Evolutionary conservation across 2,888 invertebrate genomes (phyloP).

Genomic region (Hypomecis atomaria): DNA sequence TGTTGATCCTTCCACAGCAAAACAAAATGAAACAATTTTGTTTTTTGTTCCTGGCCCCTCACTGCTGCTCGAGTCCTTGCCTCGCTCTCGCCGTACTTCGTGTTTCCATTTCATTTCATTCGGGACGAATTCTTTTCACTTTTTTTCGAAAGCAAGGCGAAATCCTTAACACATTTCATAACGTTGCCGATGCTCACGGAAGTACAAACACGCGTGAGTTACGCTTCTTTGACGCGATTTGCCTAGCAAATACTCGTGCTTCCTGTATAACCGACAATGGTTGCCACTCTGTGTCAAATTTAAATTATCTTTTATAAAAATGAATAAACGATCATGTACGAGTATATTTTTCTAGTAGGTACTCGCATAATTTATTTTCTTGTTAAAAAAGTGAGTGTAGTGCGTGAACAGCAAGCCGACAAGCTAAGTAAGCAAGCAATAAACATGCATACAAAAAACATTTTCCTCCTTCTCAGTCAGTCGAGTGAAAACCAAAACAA

Average conservation of each 20-base stretch:
- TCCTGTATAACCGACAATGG: conserved; percentile 52
- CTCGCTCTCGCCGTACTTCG: conserved; percentile 55
- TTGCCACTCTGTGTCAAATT: conserved; percentile 11
- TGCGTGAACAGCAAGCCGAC: too few relatives aligned
- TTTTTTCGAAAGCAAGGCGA: conserved; percentile 32
- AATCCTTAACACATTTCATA: conserved; percentile 45
- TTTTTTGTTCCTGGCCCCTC: conserved; percentile 61
- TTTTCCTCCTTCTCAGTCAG: too few relatives aligned
- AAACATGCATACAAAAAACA: too few relatives aligned
- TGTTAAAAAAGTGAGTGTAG: too few relatives aligned
- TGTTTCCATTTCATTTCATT: conserved; percentile 45
- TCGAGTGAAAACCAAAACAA: neutral
- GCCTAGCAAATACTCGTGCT: conserved; percentile 66
- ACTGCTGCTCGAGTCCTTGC: conserved; percentile 44
- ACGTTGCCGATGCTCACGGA: conserved; percentile 59
- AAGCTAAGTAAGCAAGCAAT: too few relatives aligned
- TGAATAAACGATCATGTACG: too few relatives aligned
- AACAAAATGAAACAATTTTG: conserved; percentile 77
- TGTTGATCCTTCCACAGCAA: conserved; percentile 77
- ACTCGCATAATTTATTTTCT: too few relatives aligned
- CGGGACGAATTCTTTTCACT: conserved; percentile 27
- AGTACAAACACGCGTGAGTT: conserved; percentile 57
- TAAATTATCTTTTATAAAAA: neutral
- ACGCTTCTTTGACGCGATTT: conserved; percentile 70
- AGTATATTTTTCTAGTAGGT: too few relatives aligned